phyloP scores from a whole-genome alignment of 2,113 vertebrate genomes.

The Spheniscus mendiculus region DNA sequence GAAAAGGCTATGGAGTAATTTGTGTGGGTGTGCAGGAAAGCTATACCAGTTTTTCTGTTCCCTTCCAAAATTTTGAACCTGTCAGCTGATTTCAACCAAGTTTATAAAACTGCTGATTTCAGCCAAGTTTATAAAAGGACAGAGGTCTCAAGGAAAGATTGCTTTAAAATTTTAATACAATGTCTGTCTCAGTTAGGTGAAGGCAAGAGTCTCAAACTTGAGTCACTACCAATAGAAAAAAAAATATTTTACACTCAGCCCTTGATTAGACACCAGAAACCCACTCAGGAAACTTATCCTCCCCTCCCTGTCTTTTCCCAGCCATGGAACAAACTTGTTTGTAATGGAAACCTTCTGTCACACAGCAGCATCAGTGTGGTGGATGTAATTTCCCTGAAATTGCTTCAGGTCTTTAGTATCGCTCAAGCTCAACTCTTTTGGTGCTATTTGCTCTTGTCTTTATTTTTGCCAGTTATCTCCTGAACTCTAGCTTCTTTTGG shows the following conservation, averaged over 20 bases:
- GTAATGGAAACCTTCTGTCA: neutral
- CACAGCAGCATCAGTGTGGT: neutral
- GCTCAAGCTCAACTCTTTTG: neutral
- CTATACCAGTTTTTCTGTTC: neutral
- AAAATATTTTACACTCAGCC: neutral
- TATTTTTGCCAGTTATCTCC: neutral
- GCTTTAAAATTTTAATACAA: neutral
- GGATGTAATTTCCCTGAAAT: neutral
- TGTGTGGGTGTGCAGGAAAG: neutral
- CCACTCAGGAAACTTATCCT: neutral
- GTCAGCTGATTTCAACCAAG: neutral
- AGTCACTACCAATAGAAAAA: neutral
- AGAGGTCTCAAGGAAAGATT: neutral
- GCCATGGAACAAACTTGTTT: neutral
- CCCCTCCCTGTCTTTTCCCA: neutral
- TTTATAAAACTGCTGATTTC: neutral
- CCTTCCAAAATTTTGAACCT: neutral
- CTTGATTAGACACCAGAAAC: neutral
- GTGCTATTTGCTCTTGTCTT: neutral
- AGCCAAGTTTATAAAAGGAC: neutral
- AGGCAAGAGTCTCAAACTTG: neutral
- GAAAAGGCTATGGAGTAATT: neutral
- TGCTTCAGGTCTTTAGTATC: neutral
- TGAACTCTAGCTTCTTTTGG: neutral
- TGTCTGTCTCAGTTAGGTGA: neutral